phyloP scores from a whole-genome alignment of 2,888 invertebrate species.

The Copidosoma aretas region DNA sequence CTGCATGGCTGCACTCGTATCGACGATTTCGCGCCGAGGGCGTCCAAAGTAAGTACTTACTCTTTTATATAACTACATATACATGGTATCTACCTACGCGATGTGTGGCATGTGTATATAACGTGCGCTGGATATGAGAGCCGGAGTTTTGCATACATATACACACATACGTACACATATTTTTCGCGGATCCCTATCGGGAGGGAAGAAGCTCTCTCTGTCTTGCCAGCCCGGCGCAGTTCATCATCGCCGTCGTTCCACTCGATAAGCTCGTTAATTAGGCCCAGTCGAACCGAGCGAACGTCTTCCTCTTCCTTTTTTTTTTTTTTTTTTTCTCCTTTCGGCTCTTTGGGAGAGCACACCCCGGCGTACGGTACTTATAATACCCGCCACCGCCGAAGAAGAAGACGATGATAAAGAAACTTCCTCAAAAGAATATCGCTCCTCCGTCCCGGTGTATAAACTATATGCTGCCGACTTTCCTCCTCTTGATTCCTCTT shows the following conservation, averaged over 20 bases:
- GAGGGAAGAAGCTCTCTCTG: neutral
- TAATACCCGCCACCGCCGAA: neutral
- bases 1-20: neutral
- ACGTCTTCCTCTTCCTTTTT: neutral
- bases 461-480: neutral
- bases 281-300: conserved; percentile 1
- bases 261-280: conserved; percentile 37
- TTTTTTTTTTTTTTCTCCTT: neutral
- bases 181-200: conserved; percentile 29
- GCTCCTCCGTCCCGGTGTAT: neutral
- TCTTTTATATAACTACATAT: no score
- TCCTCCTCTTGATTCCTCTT: neutral
- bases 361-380: neutral
- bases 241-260: conserved; percentile 26
- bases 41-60: neutral
- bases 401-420: neutral
- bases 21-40: neutral
- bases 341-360: neutral
- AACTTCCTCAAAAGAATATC: neutral
- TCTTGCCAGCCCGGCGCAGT: neutral
- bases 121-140: no score
- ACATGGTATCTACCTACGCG: neutral
- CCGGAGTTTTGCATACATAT: no score
- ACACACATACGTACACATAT: neutral
- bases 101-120: neutral